phyloP scores from a whole-genome alignment of 2,113 vertebrate species.

The Oreotrochilus melanogaster region DNA sequence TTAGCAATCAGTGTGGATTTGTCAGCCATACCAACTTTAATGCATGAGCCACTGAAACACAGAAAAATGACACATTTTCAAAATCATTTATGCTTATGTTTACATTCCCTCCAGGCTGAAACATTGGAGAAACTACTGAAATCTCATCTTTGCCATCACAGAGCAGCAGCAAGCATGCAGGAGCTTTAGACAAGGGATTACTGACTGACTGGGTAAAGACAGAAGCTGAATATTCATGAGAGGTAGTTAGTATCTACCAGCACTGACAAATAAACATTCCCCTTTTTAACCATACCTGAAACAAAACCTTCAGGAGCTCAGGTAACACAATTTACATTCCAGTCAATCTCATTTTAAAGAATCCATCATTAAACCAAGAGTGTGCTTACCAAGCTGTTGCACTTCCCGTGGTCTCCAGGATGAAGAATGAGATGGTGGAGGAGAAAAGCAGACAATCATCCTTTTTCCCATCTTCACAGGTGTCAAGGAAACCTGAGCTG shows the following conservation, averaged over 20 bases:
- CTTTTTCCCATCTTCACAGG: neutral
- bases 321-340: neutral
- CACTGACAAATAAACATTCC: neutral
- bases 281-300: neutral
- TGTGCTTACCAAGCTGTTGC: neutral
- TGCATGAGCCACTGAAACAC: constrained; percentile 59
- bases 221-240: constrained; percentile 59
- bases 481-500: neutral
- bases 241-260: neutral
- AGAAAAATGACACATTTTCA: constrained; percentile 51
- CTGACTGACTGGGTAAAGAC: constrained; percentile 61
- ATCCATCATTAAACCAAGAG: neutral
- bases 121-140: constrained; percentile 53
- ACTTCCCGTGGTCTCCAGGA: neutral
- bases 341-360: neutral
- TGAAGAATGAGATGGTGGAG: neutral
- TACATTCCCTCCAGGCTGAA: constrained; percentile 71
- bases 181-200: constrained; percentile 73
- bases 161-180: constrained; percentile 62
- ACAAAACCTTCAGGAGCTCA: neutral
- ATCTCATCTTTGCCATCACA: constrained; percentile 57
- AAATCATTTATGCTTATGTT: constrained; percentile 79
- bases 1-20: constrained; percentile 80
- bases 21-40: constrained; percentile 72
- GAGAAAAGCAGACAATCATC: neutral